Evolutionary conservation across 2,888 invertebrate genomes (phyloP).

Genomic region (Pristionchus fissidentatus): DNA sequence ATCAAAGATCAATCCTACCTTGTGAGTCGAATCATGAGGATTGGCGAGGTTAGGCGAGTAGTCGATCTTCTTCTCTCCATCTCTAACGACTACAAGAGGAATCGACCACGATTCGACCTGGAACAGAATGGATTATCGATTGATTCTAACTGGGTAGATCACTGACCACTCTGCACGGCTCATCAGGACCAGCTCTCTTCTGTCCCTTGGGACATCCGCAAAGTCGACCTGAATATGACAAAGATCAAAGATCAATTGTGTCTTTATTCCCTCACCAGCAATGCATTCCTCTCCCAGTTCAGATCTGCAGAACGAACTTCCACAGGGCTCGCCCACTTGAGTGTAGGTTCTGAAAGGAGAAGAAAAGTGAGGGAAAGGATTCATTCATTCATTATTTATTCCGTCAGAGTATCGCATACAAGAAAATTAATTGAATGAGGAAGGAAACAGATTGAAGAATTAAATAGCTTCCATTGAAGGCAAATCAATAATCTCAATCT

Average conservation of each 20-base stretch:
- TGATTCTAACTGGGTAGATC: not conserved
- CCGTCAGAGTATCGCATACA: no score
- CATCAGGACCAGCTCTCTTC: conserved; percentile 62
- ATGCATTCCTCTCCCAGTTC: conserved; percentile 74
- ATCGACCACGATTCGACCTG: conserved; percentile 66
- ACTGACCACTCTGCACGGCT: conserved; percentile 62
- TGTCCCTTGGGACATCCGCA: conserved; percentile 70
- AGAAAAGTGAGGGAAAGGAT: not conserved
- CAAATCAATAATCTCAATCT: not conserved
- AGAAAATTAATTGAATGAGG: not conserved
- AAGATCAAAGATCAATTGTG: not conserved
- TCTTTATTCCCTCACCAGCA: conserved; percentile 57
- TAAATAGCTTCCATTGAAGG: no score
- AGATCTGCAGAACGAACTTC: conserved; percentile 62
- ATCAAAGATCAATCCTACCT: conserved; percentile 40
- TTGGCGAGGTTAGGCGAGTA: conserved; percentile 62
- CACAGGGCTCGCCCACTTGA: conserved; percentile 65
- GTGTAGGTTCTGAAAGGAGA: conserved; percentile 29
- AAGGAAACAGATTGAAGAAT: not conserved
- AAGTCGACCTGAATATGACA: conserved; percentile 49
- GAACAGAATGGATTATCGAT: not conserved
- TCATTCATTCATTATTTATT: no score
- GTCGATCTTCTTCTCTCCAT: conserved; percentile 58
- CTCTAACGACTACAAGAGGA: conserved; percentile 68
- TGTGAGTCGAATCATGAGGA: conserved; percentile 58